Evolutionary conservation across 2,888 invertebrate species (phyloP).

Genomic region (Hipparchia sbordonii): DNA sequence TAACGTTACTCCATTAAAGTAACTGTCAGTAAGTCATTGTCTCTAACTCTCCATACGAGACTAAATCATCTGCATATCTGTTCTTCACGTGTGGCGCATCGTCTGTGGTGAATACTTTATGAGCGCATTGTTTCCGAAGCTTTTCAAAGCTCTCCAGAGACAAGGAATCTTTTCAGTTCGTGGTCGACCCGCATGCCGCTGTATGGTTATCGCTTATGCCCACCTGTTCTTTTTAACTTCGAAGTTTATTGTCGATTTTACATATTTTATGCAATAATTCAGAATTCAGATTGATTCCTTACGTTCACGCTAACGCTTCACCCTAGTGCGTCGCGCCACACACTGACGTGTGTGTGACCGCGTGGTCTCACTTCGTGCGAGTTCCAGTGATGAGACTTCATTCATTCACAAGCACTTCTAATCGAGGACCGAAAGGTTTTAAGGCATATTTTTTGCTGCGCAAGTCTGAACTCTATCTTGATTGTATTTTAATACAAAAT

Average conservation of each 20-base stretch:
- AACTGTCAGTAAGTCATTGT: conserved; percentile 5
- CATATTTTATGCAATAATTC: conserved; percentile 40
- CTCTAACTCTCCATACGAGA: conserved; percentile 2
- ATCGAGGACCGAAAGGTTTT: conserved; percentile 60
- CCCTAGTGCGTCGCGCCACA: conserved; percentile 51
- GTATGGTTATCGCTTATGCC: conserved; percentile 56
- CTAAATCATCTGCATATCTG: conserved; percentile 29
- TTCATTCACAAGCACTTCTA: conserved; percentile 76
- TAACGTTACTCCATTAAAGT: not conserved
- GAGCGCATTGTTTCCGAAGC: conserved; percentile 72
- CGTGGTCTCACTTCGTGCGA: conserved; percentile 61
- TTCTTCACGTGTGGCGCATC: conserved; percentile 48
- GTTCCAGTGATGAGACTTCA: conserved; percentile 77
- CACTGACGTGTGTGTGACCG: conserved; percentile 50
- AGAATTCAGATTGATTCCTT: conserved; percentile 35
- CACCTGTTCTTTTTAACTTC: conserved; percentile 54
- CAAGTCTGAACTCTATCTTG: conserved; percentile 65
- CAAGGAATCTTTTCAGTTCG: conserved; percentile 66
- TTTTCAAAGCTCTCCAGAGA: conserved; percentile 58
- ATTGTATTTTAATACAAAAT: conserved; percentile 55
- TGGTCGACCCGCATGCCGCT: conserved; percentile 76
- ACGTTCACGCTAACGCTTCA: conserved; percentile 49
- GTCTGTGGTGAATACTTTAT: conserved; percentile 77
- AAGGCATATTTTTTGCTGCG: conserved; percentile 53
- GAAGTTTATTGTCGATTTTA: conserved; percentile 38